Evolutionary conservation across 2,888 invertebrate genomes (phyloP), one percentile per base, ranked within the genome.

Genomic region (Eumacrocentrus americanus): DNA sequence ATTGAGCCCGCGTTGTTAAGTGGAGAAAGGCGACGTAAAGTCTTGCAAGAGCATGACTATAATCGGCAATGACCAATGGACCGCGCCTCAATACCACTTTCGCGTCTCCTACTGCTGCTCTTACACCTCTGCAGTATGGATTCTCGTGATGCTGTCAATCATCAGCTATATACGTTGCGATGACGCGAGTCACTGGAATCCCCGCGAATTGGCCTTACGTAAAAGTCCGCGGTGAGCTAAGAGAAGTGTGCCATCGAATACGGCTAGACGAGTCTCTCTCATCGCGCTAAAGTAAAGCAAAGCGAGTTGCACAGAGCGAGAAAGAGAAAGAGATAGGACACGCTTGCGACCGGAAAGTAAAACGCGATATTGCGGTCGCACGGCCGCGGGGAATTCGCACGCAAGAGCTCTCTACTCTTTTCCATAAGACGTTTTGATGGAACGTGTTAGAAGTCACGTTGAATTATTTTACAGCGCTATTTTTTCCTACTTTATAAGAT

Each of bases 41-140:
- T 52, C 59, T 40, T 47, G 63, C 55, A 61, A 65, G 58, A 52
- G 29, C 29, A 78, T 77, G 77, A 70, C 77, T 74, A 77, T 79
- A 79, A 79, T 78, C 74, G 77, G 77, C 72, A 75, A 77, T 74
- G 75, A 69, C 60, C 59, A 72, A 59, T 60, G 69, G 72, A 74
- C 74, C 75, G 77, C 77, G 62, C 72, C 75, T 76, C 68, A 67
- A 63, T 69, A 75, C 76, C 73, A 64, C 65, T 67, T 61, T 67
- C 62, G 34, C 63, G 54, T 40, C 44, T 23, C 46, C n/a, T n/a
- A 23, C 55, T 55, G 50, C 12, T 34, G 50, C 25, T 50, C 18
- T n/a, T n/a, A n/a, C n/a, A n/a, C n/a, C n/a, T n/a, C n/a, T n/a
- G n/a, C n/a, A n/a, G n/a, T n/a, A n/a, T n/a, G n/a, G n/a, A n/a